phyloP scores from a whole-genome alignment of 92 coral and sea anemone genomes.

The Anthopleura xanthogrammica region DNA sequence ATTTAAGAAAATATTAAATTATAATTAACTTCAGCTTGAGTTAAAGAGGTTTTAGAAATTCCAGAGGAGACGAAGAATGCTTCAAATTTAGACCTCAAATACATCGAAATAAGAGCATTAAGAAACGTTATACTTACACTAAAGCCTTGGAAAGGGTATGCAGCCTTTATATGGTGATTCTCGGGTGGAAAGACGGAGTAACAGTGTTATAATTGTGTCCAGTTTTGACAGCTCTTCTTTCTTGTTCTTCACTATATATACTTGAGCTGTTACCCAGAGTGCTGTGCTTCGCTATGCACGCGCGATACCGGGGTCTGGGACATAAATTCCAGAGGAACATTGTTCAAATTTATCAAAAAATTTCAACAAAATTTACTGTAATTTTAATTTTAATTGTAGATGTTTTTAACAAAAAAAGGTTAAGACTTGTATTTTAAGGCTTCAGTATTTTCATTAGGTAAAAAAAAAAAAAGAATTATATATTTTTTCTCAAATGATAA shows the following conservation, averaged over 20 bases:
- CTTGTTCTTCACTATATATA: neutral
- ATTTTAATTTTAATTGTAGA: no score
- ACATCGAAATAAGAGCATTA: neutral
- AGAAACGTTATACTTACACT: neutral
- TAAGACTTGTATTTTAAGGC: no score
- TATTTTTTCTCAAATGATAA: no score
- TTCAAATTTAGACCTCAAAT: neutral
- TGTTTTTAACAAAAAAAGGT: no score
- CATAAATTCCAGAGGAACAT: neutral
- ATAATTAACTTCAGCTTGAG: neutral
- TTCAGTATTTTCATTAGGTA: no score
- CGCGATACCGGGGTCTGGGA: neutral
- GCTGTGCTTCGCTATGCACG: constrained; percentile 3
- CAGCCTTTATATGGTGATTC: neutral
- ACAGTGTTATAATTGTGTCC: neutral
- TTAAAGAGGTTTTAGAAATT: neutral
- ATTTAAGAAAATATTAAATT: neutral
- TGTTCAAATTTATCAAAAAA: neutral
- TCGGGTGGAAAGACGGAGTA: neutral
- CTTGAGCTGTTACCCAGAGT: neutral
- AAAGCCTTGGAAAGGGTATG: neutral
- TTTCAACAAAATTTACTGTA: no score
- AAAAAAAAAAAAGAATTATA: no score
- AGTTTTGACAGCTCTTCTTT: neutral
- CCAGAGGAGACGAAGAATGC: neutral